Evolutionary conservation across 2,888 invertebrate species (phyloP).

Genomic region (Mythimna vitellina): DNA sequence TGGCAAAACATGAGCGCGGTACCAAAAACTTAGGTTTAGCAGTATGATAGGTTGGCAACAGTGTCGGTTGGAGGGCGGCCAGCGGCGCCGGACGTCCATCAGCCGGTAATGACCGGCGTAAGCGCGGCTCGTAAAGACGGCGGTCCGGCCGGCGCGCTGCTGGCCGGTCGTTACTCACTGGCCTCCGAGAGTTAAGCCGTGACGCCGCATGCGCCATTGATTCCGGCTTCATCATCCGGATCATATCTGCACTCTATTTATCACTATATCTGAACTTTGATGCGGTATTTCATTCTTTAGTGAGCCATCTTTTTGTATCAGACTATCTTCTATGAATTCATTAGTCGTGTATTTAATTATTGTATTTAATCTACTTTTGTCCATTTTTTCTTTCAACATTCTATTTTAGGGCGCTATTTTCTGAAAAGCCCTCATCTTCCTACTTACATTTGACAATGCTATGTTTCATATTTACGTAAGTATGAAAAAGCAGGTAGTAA

Average conservation of each 20-base stretch:
- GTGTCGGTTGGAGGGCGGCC: slow-evolving; percentile 57
- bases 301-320: not conserved
- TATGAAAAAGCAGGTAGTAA: not conserved
- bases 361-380: no score
- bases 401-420: not conserved
- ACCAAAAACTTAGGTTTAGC: slow-evolving; percentile 42
- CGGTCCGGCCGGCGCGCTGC: slow-evolving; percentile 21
- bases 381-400: not conserved
- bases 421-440: not conserved
- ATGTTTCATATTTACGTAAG: not conserved
- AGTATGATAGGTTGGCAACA: slow-evolving; percentile 53
- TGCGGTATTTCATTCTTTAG: slow-evolving; percentile 6
- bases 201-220: slow-evolving; percentile 48
- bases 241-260: slow-evolving; percentile 47
- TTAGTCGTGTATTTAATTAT: not conserved
- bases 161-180: slow-evolving; percentile 49
- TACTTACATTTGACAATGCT: not conserved
- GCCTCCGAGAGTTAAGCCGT: slow-evolving; percentile 44
- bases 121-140: slow-evolving; percentile 63
- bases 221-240: slow-evolving; percentile 45
- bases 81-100: slow-evolving; percentile 62
- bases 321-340: not conserved
- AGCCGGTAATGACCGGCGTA: slow-evolving; percentile 63
- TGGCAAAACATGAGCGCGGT: not conserved
- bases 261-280: slow-evolving; percentile 21